Evolutionary conservation across 2,888 invertebrate species (phyloP).

Genomic region (Polyploca ridens): DNA sequence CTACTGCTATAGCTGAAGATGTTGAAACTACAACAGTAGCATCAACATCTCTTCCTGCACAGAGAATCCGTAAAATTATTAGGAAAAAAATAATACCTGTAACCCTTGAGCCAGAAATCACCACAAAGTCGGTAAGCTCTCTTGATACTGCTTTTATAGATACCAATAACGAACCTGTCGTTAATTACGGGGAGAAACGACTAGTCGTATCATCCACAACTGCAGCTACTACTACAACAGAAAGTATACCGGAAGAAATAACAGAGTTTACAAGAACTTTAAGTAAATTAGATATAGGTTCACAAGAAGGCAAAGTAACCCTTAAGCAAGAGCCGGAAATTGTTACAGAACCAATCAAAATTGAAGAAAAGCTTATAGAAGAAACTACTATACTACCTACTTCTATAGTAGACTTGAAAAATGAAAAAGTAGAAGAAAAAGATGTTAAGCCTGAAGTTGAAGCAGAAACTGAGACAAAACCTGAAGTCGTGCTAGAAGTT

Average conservation of each 20-base stretch:
- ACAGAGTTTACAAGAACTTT: slow-evolving; percentile 41
- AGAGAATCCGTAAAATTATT: slow-evolving; percentile 70
- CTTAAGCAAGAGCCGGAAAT: not conserved
- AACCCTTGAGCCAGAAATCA: slow-evolving; percentile 56
- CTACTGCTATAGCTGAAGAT: slow-evolving; percentile 43
- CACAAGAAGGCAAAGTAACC: not conserved
- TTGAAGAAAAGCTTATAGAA: slow-evolving; percentile 17
- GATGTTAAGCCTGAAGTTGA: slow-evolving; percentile 23
- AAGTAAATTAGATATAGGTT: slow-evolving; percentile 14
- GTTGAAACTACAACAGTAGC: slow-evolving; percentile 38
- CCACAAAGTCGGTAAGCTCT: slow-evolving; percentile 54
- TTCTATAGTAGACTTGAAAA: slow-evolving; percentile 12
- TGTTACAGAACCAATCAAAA: slow-evolving; percentile 1
- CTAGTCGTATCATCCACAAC: slow-evolving; percentile 38
- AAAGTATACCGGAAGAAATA: slow-evolving; percentile 40
- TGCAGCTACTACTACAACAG: slow-evolving; percentile 33
- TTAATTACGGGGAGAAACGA: slow-evolving; percentile 74
- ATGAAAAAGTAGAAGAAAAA: slow-evolving; percentile 27
- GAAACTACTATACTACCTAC: slow-evolving; percentile 13
- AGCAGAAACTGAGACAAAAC: slow-evolving; percentile 27
- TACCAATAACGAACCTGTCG: slow-evolving; percentile 46
- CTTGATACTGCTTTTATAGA: slow-evolving; percentile 48
- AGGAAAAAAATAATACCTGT: slow-evolving; percentile 66
- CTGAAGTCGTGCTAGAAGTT: slow-evolving; percentile 51
- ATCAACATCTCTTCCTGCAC: slow-evolving; percentile 31